phyloP scores from a whole-genome alignment of 2,888 invertebrate genomes.

The Eristalis tenax region DNA sequence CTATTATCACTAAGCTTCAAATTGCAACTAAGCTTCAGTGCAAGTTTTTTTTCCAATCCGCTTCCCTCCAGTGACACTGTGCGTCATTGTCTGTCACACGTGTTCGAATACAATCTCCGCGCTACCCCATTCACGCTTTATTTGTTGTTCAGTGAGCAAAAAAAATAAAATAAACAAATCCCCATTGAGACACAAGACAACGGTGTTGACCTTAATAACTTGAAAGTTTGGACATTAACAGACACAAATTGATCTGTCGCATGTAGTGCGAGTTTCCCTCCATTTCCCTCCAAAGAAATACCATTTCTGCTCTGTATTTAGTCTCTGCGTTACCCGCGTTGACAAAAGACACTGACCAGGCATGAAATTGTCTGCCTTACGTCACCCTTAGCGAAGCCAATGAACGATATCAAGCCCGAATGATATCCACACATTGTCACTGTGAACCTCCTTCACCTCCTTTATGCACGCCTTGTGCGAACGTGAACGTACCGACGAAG shows the following conservation, averaged over 20 bases:
- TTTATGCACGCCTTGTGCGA: neutral
- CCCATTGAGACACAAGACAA: neutral
- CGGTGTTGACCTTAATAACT: slow-evolving; percentile 41
- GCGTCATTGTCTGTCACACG: too few relatives aligned
- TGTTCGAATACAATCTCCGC: neutral
- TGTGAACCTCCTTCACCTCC: neutral
- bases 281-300: slow-evolving; percentile 5
- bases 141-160: too few relatives aligned
- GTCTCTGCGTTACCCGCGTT: neutral
- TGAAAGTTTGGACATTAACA: slow-evolving; percentile 36
- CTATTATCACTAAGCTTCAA: too few relatives aligned
- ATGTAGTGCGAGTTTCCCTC: slow-evolving; percentile 20
- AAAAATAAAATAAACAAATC: neutral
- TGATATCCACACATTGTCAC: neutral
- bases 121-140: neutral
- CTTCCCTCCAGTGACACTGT: too few relatives aligned
- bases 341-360: slow-evolving; percentile 6
- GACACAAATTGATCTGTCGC: slow-evolving; percentile 42
- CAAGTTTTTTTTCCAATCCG: too few relatives aligned
- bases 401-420: slow-evolving; percentile 11
- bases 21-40: too few relatives aligned
- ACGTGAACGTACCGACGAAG: neutral
- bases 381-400: slow-evolving; percentile 3
- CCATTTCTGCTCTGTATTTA: neutral
- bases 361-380: neutral